A percentile compares a stretch with the other conserved stretches of the same genome.
These are phyloP conservation scores for Pantherophis vulpinus DNA, from an alignment of 2,797 vertebrate genomes.

Conservation along the genomic window DNA sequence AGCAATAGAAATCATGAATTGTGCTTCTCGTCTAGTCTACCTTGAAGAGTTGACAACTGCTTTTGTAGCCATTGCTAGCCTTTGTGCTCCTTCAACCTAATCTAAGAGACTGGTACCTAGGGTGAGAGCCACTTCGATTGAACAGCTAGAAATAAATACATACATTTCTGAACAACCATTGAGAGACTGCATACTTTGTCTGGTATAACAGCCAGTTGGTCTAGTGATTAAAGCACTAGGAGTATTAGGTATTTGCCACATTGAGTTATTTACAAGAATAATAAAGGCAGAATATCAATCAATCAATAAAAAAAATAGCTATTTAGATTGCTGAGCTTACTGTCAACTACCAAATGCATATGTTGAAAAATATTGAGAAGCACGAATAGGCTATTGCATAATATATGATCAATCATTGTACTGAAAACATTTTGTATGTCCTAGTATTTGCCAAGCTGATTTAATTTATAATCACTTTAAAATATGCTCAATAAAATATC, in stretches of 20 bases:
- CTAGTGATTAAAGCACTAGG: neutral
- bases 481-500: constrained; percentile 8
- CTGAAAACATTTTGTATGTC: neutral
- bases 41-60: neutral
- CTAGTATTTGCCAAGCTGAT: neutral
- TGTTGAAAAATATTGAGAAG: neutral
- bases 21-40: neutral
- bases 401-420: neutral
- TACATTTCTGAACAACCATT: neutral
- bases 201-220: neutral
- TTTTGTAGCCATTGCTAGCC: neutral
- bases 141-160: neutral
- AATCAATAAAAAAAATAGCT: neutral
- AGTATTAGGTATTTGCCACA: neutral
- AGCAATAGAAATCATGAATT: neutral
- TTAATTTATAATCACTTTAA: constrained; percentile 6
- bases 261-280: neutral
- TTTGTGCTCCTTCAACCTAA: neutral
- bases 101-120: neutral
- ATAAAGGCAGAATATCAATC: neutral
- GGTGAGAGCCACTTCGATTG: neutral
- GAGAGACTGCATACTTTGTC: neutral
- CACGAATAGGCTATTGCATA: neutral
- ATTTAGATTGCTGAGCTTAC: neutral
- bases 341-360: neutral